Conservation (phyloP, 2,797 vertebrate species). For the Acanthiza pusilla region DNA sequence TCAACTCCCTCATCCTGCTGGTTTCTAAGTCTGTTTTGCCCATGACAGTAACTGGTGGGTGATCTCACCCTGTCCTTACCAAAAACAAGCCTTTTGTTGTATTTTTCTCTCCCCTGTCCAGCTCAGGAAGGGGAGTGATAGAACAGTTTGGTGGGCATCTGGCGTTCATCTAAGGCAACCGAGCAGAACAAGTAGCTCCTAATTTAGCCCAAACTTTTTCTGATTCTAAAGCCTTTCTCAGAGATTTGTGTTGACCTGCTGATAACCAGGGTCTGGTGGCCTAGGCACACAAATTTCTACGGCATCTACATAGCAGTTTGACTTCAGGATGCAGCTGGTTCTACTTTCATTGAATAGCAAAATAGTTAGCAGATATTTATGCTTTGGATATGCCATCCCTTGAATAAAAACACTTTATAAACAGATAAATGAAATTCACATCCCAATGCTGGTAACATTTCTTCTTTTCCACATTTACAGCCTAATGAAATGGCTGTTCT, state of each 20-base stretch:
- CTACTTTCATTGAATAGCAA: background rate
- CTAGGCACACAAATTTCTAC: background rate
- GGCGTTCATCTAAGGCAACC: background rate
- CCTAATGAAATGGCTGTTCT: background rate
- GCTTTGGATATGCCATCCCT: background rate
- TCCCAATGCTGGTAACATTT: background rate
- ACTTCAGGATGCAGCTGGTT: background rate
- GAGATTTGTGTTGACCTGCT: background rate
- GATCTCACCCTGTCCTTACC: background rate
- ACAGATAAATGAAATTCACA: background rate
- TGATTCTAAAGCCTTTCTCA: background rate
- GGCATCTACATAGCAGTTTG: background rate
- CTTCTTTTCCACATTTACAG: background rate
- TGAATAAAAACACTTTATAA: background rate
- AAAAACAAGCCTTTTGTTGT: fast-evolving
- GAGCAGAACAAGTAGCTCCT: background rate
- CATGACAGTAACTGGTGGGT: no score
- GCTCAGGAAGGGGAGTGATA: background rate
- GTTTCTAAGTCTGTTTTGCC: background rate
- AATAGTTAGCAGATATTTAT: background rate
- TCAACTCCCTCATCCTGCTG: no score
- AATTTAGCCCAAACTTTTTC: background rate
- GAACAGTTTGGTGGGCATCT: background rate
- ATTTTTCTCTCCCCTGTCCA: background rate
- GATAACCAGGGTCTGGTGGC: background rate